Evolutionary conservation across 1,140 invertebrate genomes (phyloP).

Genomic region (Sweltsa coloradensis): DNA sequence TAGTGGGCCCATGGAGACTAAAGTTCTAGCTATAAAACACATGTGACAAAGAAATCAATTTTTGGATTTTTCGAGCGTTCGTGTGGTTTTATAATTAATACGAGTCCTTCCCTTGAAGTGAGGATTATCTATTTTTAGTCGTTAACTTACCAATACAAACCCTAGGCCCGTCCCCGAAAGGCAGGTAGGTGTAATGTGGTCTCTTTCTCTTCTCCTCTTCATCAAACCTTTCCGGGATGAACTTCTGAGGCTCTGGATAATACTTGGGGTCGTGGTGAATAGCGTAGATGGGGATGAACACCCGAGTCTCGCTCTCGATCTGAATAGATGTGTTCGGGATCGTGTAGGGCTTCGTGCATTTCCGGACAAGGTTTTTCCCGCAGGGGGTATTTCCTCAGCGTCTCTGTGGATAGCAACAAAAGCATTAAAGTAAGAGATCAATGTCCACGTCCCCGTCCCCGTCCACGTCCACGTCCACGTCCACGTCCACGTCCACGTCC

Average conservation of each 20-base stretch:
- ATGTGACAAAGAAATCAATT: no score
- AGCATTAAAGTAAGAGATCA: no score
- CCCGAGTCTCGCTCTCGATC: conserved; percentile 28
- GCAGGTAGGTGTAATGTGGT: conserved; percentile 31
- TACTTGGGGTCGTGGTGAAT: conserved; percentile 37
- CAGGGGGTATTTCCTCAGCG: conserved; percentile 33
- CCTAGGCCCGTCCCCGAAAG: conserved; percentile 41
- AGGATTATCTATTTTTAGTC: no score
- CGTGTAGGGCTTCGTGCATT: conserved; percentile 36
- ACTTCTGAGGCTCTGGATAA: conserved; percentile 47
- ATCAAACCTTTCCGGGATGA: conserved; percentile 49
- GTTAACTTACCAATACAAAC: conserved; percentile 39
- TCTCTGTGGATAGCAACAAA: no score
- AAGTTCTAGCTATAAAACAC: no score
- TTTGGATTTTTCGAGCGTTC: no score
- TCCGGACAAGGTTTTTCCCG: conserved; percentile 26
- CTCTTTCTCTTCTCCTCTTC: conserved; percentile 28
- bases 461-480: not conserved
- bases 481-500: not conserved
- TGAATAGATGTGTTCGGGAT: conserved; percentile 29
- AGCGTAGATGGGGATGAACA: conserved; percentile 29
- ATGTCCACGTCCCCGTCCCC: not conserved
- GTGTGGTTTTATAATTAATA: no score
- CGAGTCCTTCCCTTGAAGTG: no score
- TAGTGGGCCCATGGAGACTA: no score